Conservation (phyloP, 2,797 vertebrate genomes). For the Eulemur coronatus region DNA sequence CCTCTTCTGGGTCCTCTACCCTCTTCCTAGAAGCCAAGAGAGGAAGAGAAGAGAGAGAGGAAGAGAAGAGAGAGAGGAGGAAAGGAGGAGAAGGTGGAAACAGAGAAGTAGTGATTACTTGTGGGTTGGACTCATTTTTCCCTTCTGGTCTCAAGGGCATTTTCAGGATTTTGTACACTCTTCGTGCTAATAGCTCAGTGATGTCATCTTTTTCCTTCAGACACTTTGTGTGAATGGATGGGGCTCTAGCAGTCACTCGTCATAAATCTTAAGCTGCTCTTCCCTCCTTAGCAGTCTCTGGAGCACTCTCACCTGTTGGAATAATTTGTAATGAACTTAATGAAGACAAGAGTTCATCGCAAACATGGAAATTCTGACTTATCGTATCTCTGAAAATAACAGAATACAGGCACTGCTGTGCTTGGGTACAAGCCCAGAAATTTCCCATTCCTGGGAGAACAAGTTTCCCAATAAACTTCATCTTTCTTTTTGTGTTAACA, state of each 20-base stretch:
- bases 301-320: conserved; percentile 3
- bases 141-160: background rate
- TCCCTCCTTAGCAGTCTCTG: background rate
- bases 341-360: background rate
- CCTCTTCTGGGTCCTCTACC: background rate
- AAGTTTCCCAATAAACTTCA: conserved; percentile 5
- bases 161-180: conserved; percentile 1
- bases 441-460: background rate
- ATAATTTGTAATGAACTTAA: background rate
- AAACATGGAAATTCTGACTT: conserved; percentile 17
- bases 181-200: background rate
- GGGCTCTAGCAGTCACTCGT: background rate
- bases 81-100: background rate
- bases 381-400: background rate
- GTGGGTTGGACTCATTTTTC: background rate
- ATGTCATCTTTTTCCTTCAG: conserved; percentile 36
- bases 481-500: conserved; percentile 17
- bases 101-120: background rate
- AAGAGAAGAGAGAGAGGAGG: background rate
- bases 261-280: background rate
- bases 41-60: background rate
- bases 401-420: background rate
- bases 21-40: background rate
- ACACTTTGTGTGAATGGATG: background rate
- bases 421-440: conserved; percentile 2